These are phyloP conservation scores for Carassius auratus DNA, from an alignment of 2,113 vertebrate genomes.

Conservation along the genomic window DNA sequence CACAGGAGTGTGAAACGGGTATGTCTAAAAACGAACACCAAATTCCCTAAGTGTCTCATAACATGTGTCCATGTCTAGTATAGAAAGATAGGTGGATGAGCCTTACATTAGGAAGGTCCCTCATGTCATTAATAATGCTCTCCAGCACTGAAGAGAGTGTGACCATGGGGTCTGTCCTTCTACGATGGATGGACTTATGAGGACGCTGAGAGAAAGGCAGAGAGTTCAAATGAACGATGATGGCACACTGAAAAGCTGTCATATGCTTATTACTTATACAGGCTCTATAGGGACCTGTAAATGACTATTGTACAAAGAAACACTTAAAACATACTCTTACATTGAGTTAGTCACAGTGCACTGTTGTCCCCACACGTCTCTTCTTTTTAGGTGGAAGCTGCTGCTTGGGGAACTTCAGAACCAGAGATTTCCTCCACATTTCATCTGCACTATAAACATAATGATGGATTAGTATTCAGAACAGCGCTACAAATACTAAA, in stretches of 20 bases:
- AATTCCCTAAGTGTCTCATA: neutral
- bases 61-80: neutral
- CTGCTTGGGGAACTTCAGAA: constrained; percentile 97
- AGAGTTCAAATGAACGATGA: neutral
- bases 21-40: constrained; percentile 77
- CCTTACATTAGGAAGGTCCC: constrained; percentile 93
- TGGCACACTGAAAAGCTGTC: neutral
- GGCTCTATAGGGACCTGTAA: neutral
- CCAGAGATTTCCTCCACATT: constrained; percentile 94
- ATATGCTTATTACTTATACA: neutral
- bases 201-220: constrained; percentile 80
- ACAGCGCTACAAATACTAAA: neutral
- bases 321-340: constrained; percentile 73
- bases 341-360: constrained; percentile 97
- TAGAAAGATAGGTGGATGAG: neutral
- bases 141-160: constrained; percentile 94
- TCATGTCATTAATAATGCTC: constrained; percentile 96
- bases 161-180: constrained; percentile 97
- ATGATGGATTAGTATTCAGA: neutral
- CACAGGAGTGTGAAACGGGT: constrained; percentile 96
- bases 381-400: constrained; percentile 97
- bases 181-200: constrained; percentile 95
- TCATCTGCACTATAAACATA: constrained; percentile 86
- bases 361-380: constrained; percentile 89
- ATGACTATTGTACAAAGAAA: neutral